A percentile compares a stretch with the other conserved stretches of the same genome.
phyloP scores from a whole-genome alignment of 2,888 invertebrate genomes.

The Parascotia fuliginaria region DNA sequence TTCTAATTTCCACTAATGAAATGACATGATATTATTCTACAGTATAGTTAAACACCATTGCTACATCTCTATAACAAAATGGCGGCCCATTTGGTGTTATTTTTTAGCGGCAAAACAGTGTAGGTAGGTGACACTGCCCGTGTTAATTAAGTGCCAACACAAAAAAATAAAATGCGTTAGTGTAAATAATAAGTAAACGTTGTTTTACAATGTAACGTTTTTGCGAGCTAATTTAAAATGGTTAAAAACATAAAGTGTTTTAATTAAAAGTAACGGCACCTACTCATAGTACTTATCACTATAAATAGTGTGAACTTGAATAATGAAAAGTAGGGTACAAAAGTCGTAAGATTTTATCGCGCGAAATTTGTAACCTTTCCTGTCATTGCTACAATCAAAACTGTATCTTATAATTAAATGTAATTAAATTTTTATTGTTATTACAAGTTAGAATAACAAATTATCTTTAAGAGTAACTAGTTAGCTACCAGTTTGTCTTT shows the following conservation, averaged over 20 bases:
- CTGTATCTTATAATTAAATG: slow-evolving; percentile 4
- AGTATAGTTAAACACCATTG: too few species aligned
- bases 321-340: neutral
- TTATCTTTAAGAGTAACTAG: neutral
- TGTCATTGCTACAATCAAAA: slow-evolving; percentile 1
- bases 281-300: too few species aligned
- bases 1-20: too few species aligned
- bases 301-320: neutral
- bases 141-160: slow-evolving; percentile 34
- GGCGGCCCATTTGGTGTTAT: slow-evolving; percentile 22
- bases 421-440: slow-evolving; percentile 4
- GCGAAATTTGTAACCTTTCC: neutral
- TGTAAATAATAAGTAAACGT: slow-evolving; percentile 6
- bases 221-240: slow-evolving; percentile 14
- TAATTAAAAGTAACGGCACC: too few species aligned
- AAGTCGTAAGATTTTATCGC: neutral
- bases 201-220: slow-evolving; percentile 13
- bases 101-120: slow-evolving; percentile 23
- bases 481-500: slow-evolving; percentile 35
- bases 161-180: slow-evolving; percentile 33
- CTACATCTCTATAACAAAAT: slow-evolving; percentile 39
- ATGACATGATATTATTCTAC: too few species aligned
- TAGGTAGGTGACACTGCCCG: slow-evolving; percentile 33
- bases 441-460: neutral
- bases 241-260: slow-evolving; percentile 12